A percentile compares a stretch with the other conserved stretches of the same genome.
Conservation (phyloP, 2,888 invertebrate genomes). For the Cheilosia variabilis region DNA sequence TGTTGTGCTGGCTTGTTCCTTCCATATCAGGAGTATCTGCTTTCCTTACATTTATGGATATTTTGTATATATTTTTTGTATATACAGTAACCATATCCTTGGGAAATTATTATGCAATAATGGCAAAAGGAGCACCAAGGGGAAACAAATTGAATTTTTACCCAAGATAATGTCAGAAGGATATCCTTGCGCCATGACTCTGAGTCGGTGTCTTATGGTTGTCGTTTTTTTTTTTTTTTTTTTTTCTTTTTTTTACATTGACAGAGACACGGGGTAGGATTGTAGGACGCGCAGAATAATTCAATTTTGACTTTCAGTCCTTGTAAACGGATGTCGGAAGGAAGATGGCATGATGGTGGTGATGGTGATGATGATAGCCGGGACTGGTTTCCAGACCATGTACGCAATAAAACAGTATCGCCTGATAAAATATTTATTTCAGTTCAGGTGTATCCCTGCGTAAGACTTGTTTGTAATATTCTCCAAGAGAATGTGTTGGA, state of each 20-base stretch:
- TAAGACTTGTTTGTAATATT: not conserved
- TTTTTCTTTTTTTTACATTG: not conserved
- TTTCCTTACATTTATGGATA: constrained; percentile 41
- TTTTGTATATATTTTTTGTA: constrained; percentile 50
- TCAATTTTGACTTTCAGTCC: constrained; percentile 65
- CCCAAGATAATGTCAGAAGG: constrained; percentile 67
- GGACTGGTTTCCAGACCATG: constrained; percentile 56
- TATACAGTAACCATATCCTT: constrained; percentile 66
- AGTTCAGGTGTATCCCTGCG: constrained; percentile 18
- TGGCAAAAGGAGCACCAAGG: constrained; percentile 54
- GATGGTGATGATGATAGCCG: constrained; percentile 52
- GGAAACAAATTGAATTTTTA: constrained; percentile 72
- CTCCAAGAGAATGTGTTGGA: too few relatives aligned
- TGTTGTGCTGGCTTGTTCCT: constrained; percentile 21
- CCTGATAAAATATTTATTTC: constrained; percentile 60
- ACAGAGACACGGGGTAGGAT: not conserved
- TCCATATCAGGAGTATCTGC: constrained; percentile 49
- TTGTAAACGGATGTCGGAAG: constrained; percentile 32
- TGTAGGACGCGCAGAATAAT: constrained; percentile 14
- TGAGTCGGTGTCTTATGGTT: constrained; percentile 20
- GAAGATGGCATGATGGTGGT: constrained; percentile 29
- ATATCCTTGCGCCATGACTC: constrained; percentile 32
- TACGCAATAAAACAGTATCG: constrained; percentile 58
- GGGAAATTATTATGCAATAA: constrained; percentile 75
- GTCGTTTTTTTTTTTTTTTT: not conserved